Evolutionary conservation across 1,140 invertebrate genomes (phyloP), one percentile per base, ranked within the genome.

Genomic region (Philopotamus ludificatus): DNA sequence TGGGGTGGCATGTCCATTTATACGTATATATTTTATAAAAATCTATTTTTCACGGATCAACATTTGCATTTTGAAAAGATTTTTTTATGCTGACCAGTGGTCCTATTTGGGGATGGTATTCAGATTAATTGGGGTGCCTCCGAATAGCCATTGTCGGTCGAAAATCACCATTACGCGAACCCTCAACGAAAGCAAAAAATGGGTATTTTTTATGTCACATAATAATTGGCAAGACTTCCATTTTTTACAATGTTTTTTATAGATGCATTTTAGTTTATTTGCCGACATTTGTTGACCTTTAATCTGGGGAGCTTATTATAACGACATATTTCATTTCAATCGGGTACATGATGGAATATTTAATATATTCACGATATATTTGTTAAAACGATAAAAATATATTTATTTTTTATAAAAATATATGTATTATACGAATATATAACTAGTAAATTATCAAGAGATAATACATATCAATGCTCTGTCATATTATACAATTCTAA

Each of bases 201-300:
- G 15, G 18, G 22, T 22, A 25, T 49, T 61, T 61, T 61, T 25
- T 61, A 21, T 44, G 16, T 20, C 12, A 2, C 20, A 39, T 10
- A 23, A 10, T 39, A 22, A 55, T 39, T 55, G 28, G 34, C 39
- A 51, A 16, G 26, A 64, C 44, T 55, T 55, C 22, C 20, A 2
- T 16, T 25, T 65, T 65, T 65, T 65, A 49, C 28, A 16, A n/a
- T n/a, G 34, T 61, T 50, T 63, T 67, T 67, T 64, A 68, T 60
- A n/a, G 28, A 41, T 41, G 62, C 62, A 55, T 68, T 57, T 55
- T 54, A 41, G 57, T 69, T 65, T 69, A 69, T 69, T 69, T 69
- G 67, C 67, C 67, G 67, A 69, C 67, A 69, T 61, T 28, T 49
- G 58, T 58, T 63, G 59, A 65, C 67, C 67, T 65, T 65, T 69